A percentile compares a stretch with the other conserved stretches of the same genome.
These are phyloP conservation scores for Reticulitermes lucifugus DNA, from an alignment of 2,888 invertebrate genomes.

Conservation along the genomic window DNA sequence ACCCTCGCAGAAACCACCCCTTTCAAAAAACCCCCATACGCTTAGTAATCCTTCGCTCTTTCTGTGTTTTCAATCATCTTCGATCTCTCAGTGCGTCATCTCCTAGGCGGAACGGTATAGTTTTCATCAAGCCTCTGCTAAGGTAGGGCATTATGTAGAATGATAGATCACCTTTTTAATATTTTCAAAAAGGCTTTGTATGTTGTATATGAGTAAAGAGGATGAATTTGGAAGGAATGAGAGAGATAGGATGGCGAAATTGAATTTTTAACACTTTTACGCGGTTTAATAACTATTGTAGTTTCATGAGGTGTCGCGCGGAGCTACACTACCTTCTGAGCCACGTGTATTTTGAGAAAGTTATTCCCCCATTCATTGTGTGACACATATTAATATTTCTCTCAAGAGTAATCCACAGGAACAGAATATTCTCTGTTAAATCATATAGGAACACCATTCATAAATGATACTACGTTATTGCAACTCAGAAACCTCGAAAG, in stretches of 20 bases:
- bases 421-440: too few relatives aligned
- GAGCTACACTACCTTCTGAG: too few relatives aligned
- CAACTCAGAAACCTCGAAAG: too few relatives aligned
- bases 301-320: neutral
- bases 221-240: neutral
- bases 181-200: slow-evolving; percentile 28
- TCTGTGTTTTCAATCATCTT: slow-evolving; percentile 31
- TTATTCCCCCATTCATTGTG: too few relatives aligned
- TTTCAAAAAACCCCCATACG: neutral
- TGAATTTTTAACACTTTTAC: slow-evolving; percentile 10
- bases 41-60: slow-evolving; percentile 27
- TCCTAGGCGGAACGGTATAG: neutral
- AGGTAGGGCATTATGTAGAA: slow-evolving; percentile 15
- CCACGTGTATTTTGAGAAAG: too few relatives aligned
- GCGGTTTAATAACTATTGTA: slow-evolving; percentile 1
- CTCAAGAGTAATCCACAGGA: too few relatives aligned
- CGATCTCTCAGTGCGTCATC: slow-evolving; percentile 17
- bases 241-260: neutral
- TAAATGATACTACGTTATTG: too few relatives aligned
- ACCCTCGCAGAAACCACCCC: neutral
- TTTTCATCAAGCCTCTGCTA: neutral
- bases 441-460: too few relatives aligned
- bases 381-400: too few relatives aligned
- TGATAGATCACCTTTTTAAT: slow-evolving; percentile 34
- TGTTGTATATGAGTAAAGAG: neutral